Base-by-base conservation (phyloP, 2,797 vertebrate genomes). In the Sebastes iracundus region DNA sequence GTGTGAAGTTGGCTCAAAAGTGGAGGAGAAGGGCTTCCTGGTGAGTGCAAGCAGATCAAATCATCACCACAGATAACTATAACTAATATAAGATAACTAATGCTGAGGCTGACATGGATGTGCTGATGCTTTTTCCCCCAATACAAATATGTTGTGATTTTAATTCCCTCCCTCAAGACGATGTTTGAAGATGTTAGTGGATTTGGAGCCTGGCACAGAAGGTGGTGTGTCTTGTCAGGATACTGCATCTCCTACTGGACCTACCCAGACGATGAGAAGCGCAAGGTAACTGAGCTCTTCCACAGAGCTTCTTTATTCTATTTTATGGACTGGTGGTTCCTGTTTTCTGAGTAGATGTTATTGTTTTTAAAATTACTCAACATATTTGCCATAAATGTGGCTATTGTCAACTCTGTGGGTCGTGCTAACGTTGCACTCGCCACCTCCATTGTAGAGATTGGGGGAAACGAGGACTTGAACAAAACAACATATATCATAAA, bases 111-210 rank as follows among this genome's bases (percentile, higher is more conserved):
- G 11, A 0, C 28, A n/a, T 0, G 33, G n/a, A 10, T 72, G 72
- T 61, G 7, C 27, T 72, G 20, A 32, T 28, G 18, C 52, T 23
- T 16, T 23, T 22, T 11, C 7, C 4, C 12, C 4, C 28, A 4
- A 53, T 18, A 23, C 7, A 53, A 2, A 38, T 28, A 2, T 14
- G 5, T 25, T 72, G 8, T 22, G 0, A 9, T 12, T 71, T 3
- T 30, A 11, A 68, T 62, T 10, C 1, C 0, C 1, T 14, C 3
- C 55, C 63, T 76, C 4, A 65, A 99, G 98, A 99, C 98, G 0
- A 99, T 99, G 97, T 99, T 99, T 93, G 98, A 99, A 92, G 98
- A 99, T 46, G 97, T 99, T 0, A 99, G 98, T 90, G 98, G 98
- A 6, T 99, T 99, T 58, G 98, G 98, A 64, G 97, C 98, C 0